phyloP scores from a whole-genome alignment of 2,888 invertebrate genomes.

The Eremobia ochroleuca region DNA sequence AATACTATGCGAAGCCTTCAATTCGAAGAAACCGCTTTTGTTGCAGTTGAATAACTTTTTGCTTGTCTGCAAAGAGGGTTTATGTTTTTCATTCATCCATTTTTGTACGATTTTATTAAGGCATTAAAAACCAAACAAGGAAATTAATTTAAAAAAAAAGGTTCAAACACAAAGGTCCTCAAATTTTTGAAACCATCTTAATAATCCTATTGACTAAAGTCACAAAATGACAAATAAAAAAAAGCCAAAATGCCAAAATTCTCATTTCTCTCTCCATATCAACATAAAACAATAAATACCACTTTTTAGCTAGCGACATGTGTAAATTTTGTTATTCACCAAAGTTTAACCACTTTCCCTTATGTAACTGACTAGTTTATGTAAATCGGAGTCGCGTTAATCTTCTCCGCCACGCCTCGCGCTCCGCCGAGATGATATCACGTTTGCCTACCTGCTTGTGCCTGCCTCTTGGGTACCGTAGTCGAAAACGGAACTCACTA shows the following conservation, averaged over 20 bases:
- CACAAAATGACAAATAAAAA: neutral
- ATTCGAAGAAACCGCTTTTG: neutral
- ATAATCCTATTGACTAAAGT: neutral
- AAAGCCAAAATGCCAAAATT: neutral
- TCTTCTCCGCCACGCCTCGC: conserved; percentile 63
- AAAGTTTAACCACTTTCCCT: conserved; percentile 75
- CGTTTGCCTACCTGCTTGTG: conserved; percentile 30
- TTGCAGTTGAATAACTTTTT: neutral
- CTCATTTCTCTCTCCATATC: conserved; percentile 19
- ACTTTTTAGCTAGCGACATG: conserved; percentile 44
- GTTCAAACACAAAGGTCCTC: too few species aligned
- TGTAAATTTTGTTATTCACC: conserved; percentile 66
- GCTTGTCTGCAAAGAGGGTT: neutral
- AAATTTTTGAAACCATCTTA: neutral
- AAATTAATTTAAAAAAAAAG: neutral
- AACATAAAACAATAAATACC: conserved; percentile 39
- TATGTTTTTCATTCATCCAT: neutral
- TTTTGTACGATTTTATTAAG: neutral
- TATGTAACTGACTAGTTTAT: conserved; percentile 74
- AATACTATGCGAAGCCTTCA: neutral
- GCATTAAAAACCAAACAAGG: neutral
- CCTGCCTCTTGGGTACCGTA: conserved; percentile 49
- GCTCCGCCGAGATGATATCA: conserved; percentile 58
- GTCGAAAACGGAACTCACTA: conserved; percentile 41
- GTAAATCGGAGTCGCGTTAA: conserved; percentile 69